Evolutionary conservation across 2,888 invertebrate genomes (phyloP).

Genomic region (Brachycybe producta): DNA sequence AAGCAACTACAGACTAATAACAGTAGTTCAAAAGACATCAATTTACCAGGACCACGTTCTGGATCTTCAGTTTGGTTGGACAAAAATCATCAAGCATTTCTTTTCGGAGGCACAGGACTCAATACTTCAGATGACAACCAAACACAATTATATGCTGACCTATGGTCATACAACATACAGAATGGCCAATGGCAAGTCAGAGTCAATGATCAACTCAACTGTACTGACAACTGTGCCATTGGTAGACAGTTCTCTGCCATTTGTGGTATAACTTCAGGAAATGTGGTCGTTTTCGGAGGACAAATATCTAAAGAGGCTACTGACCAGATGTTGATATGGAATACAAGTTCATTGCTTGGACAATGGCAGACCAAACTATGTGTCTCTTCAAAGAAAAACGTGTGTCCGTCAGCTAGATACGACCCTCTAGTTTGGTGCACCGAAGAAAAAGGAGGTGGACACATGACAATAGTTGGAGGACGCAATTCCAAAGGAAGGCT

Average conservation of each 20-base stretch:
- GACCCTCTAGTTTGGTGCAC: constrained; percentile 9
- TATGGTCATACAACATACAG: constrained; percentile 2
- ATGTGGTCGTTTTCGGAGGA: constrained; percentile 8
- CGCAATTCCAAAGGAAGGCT: background rate
- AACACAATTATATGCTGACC: background rate
- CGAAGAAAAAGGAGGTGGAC: background rate
- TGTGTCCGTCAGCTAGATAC: constrained; percentile 5
- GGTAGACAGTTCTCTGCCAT: constrained; percentile 2
- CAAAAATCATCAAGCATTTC: background rate
- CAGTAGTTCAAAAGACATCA: background rate
- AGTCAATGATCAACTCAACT: background rate
- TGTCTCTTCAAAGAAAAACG: background rate
- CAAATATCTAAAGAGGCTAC: background rate
- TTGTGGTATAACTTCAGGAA: background rate
- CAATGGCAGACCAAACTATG: background rate
- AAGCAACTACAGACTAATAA: no score
- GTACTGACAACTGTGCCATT: background rate
- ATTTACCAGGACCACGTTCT: constrained; percentile 8
- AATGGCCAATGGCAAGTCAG: background rate
- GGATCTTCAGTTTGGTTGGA: constrained; percentile 1
- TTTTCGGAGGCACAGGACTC: constrained; percentile 10
- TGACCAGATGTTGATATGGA: background rate
- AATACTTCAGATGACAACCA: background rate
- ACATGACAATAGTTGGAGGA: constrained; percentile 3
- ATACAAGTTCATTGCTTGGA: background rate